Base-by-base conservation (phyloP, 1,140 invertebrate genomes). In the Drosophila albomicans region DNA sequence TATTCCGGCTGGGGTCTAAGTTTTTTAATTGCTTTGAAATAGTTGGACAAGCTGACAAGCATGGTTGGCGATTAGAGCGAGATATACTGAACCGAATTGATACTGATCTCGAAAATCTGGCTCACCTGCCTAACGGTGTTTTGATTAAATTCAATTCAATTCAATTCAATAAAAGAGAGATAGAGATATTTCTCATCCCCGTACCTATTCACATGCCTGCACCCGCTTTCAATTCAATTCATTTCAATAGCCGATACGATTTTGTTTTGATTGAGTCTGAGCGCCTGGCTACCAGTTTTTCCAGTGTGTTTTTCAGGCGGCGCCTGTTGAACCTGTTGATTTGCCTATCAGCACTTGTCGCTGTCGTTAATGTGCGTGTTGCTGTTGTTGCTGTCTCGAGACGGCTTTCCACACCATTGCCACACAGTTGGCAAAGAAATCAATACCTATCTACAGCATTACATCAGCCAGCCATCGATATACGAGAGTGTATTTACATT, bases 301-400 rank as follows among this genome's bases (percentile, higher is more conserved):
- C 78, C 74, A 67, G 78, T 81, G 78, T 79, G 71, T 56, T 66
- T 66, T 54, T 46, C 51, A 35, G 52, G 66, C 66, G 76, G 76
- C 76, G 76, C 76, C 67, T 84, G 81, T 86, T 72, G 73, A 85
- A 85, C 81, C 81, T 85, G 81, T 85, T 85, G 81, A 85, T 85
- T 85, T 85, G 81, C 81, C 56, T 85, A 85, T 85, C 81, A 73
- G 64, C 70, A 78, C 65, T 75, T 75, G 72, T 69, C 20, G 58
- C 52, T 70, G 72, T 70, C 58, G 66, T 63, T 43, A 38, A 59
- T 57, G 46, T 48, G 32, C 62, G 13, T 62, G 65, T 57, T 72
- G 68, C 38, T 71, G 52, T 63, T 49, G 46, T 45, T 58, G 52
- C n/a, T 64, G 52, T 59, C 11, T 41, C 20, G 45, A 30, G 67